Percentiles rank a stretch among this genome's conserved stretches.
These are phyloP conservation scores for Euplexia lucipara DNA, from an alignment of 2,888 invertebrate species.

Conservation along the genomic window DNA sequence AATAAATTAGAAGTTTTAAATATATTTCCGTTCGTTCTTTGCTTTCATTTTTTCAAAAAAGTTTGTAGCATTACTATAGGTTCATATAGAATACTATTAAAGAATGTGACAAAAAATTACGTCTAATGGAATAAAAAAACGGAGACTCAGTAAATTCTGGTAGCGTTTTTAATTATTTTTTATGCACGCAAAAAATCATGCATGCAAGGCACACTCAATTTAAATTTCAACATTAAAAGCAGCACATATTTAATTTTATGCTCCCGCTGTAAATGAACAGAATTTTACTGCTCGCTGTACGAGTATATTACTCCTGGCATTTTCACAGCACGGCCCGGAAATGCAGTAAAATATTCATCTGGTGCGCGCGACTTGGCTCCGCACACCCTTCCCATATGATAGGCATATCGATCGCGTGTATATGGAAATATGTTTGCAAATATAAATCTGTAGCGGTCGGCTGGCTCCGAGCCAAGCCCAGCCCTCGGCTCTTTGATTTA, in stretches of 20 bases:
- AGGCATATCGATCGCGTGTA: conserved; percentile 64
- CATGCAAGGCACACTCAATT: conserved; percentile 36
- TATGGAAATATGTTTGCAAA: conserved; percentile 75
- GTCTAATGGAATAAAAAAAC: neutral
- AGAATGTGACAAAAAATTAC: neutral
- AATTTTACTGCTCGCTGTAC: conserved; percentile 44
- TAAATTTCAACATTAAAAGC: conserved; percentile 31
- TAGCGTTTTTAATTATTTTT: conserved; percentile 13
- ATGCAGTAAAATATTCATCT: conserved; percentile 57
- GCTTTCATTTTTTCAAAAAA: neutral
- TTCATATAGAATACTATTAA: no score
- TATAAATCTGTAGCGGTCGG: conserved; percentile 81
- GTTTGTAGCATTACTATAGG: no score
- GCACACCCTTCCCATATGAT: conserved; percentile 55
- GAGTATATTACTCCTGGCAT: conserved; percentile 43
- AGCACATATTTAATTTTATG: conserved; percentile 26
- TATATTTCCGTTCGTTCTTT: conserved; percentile 12
- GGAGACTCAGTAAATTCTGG: neutral
- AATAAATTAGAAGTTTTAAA: conserved; percentile 43
- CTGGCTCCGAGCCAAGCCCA: conserved; percentile 79
- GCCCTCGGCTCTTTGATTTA: conserved; percentile 70
- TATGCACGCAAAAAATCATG: conserved; percentile 14
- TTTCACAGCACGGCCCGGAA: conserved; percentile 53
- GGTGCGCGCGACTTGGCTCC: conserved; percentile 57
- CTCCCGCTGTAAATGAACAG: conserved; percentile 46